These are phyloP conservation scores for Desmodus rotundus DNA, from an alignment of 2,113 vertebrate genomes.

Conservation along the genomic window DNA sequence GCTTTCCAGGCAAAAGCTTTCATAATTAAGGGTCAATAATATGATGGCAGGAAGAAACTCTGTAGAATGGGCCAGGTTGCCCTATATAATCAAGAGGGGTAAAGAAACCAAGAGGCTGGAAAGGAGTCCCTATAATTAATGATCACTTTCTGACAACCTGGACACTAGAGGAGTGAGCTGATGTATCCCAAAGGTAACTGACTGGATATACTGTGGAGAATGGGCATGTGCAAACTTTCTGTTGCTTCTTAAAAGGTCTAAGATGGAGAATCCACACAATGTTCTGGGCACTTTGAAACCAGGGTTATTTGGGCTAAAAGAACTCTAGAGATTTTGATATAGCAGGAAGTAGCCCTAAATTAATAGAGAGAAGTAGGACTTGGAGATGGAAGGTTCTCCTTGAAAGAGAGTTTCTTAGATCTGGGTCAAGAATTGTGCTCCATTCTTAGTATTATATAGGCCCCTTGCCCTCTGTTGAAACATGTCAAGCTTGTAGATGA, in stretches of 20 bases:
- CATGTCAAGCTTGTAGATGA: slow-evolving; percentile 21
- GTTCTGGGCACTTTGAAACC: not conserved
- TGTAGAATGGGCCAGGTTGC: not conserved
- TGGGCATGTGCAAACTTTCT: slow-evolving; percentile 9
- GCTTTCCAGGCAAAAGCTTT: slow-evolving; percentile 42
- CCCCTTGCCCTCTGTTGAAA: not conserved
- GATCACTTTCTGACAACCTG: not conserved
- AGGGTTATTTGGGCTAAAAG: not conserved
- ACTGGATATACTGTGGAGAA: not conserved
- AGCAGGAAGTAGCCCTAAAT: not conserved
- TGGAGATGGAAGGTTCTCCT: not conserved
- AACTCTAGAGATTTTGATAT: not conserved
- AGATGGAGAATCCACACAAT: slow-evolving; percentile 22
- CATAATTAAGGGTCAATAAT: not conserved
- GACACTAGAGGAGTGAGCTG: not conserved
- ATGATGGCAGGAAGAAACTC: slow-evolving; percentile 19
- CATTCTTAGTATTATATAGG: not conserved
- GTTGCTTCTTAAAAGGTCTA: slow-evolving; percentile 9
- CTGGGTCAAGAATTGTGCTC: slow-evolving; percentile 15
- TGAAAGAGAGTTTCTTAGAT: slow-evolving; percentile 23
- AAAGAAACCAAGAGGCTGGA: not conserved
- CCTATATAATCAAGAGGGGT: not conserved
- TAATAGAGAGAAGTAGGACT: slow-evolving; percentile 31
- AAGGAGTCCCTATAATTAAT: not conserved
- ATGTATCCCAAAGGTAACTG: not conserved